A percentile compares a stretch with the other conserved stretches of the same genome.
phyloP scores from a whole-genome alignment of 1,140 invertebrate genomes.

The Leptinotarsa undecemlineata region DNA sequence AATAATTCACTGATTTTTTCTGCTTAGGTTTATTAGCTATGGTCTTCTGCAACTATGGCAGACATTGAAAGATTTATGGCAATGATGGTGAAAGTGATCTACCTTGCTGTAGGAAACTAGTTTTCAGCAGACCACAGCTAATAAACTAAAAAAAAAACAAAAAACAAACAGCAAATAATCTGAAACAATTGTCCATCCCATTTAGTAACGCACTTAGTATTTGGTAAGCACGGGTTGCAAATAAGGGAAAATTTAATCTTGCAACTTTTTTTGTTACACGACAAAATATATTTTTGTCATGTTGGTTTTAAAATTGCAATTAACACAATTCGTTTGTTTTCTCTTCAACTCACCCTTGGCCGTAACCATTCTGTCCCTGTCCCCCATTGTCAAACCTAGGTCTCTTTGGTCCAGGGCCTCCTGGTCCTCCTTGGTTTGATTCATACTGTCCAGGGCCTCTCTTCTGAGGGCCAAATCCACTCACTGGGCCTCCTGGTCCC shows the following conservation, averaged over 20 bases:
- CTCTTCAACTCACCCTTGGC: conserved; percentile 24
- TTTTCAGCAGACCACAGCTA: too few relatives aligned
- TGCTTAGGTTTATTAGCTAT: too few relatives aligned
- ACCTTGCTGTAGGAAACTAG: too few relatives aligned
- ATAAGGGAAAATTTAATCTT: conserved; percentile 36
- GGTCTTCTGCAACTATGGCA: too few relatives aligned
- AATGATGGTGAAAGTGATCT: too few relatives aligned
- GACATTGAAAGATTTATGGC: too few relatives aligned
- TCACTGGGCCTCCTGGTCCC: conserved; percentile 24
- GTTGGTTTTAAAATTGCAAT: conserved; percentile 12
- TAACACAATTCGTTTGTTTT: neutral
- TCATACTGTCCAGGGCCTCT: conserved; percentile 34
- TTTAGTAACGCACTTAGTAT: conserved; percentile 48
- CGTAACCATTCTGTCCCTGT: conserved; percentile 38
- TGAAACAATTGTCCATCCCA: conserved; percentile 26
- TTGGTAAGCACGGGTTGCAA: conserved; percentile 50
- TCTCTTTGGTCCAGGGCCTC: conserved; percentile 36
- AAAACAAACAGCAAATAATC: too few relatives aligned
- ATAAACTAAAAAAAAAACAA: too few relatives aligned
- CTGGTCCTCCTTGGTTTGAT: conserved; percentile 9
- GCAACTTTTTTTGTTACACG: conserved; percentile 19
- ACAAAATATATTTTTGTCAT: neutral
- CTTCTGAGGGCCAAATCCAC: conserved; percentile 31
- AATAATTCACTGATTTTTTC: too few relatives aligned
- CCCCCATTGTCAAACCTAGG: conserved; percentile 39